Evolutionary conservation across 1,140 invertebrate species (phyloP).

Genomic region (Drusus annulatus): DNA sequence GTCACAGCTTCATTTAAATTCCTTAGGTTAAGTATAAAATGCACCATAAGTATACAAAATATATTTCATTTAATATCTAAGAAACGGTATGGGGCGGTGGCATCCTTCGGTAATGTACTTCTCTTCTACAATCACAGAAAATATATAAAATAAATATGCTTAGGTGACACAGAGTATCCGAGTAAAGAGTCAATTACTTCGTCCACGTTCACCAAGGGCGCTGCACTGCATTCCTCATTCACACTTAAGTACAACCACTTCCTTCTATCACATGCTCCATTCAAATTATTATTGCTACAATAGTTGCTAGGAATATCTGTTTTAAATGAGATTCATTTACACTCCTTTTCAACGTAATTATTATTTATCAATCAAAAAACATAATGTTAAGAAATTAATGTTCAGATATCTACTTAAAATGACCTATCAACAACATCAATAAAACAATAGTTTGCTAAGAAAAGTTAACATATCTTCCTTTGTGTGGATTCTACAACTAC

Average conservation of each 20-base stretch:
- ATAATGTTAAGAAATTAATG: no score
- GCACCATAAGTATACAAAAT: constrained; percentile 22
- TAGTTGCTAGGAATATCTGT: no score
- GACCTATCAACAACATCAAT: no score
- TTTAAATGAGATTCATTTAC: background rate
- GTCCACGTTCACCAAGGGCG: no score
- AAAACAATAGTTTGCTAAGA: no score
- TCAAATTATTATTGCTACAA: no score
- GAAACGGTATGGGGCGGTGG: constrained; percentile 25
- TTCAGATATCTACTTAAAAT: no score
- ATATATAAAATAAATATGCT: constrained; percentile 40
- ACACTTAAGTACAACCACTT: background rate
- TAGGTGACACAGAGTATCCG: no score
- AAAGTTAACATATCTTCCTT: no score
- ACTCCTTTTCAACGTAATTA: background rate
- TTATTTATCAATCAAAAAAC: no score
- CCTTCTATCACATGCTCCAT: background rate
- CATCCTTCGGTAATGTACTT: constrained; percentile 34
- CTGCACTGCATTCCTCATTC: no score
- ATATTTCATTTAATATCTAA: constrained; percentile 33
- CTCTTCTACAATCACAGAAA: constrained; percentile 46
- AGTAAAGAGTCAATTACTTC: background rate
- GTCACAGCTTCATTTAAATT: constrained; percentile 48
- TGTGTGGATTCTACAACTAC: no score
- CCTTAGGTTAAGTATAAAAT: constrained; percentile 40